These are phyloP conservation scores for Macropis europaea DNA, from an alignment of 2,888 invertebrate species.

Conservation along the genomic window DNA sequence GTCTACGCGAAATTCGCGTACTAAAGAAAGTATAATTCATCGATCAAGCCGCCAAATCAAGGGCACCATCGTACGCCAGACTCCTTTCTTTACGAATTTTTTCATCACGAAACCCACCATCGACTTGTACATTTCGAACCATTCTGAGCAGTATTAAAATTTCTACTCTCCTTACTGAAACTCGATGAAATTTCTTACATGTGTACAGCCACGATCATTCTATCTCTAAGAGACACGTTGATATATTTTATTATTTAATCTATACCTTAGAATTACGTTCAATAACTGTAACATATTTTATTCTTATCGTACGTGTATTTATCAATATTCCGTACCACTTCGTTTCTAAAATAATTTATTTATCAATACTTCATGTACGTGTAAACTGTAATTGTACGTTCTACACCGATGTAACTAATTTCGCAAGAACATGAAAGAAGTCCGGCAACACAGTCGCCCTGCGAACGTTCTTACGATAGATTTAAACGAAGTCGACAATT, in stretches of 20 bases:
- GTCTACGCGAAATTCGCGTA: slow-evolving; percentile 49
- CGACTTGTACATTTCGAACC: background rate
- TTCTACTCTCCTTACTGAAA: no score
- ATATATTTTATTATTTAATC: background rate
- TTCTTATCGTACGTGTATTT: background rate
- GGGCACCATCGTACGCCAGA: slow-evolving; percentile 18
- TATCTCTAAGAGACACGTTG: background rate
- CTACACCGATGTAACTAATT: background rate
- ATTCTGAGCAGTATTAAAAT: background rate
- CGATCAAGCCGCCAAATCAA: slow-evolving; percentile 40
- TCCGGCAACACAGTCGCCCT: slow-evolving; percentile 30
- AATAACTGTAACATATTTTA: background rate
- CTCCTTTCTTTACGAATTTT: slow-evolving; percentile 14
- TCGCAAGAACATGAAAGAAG: slow-evolving; percentile 10
- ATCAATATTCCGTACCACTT: background rate
- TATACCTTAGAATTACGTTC: background rate
- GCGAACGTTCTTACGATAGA: slow-evolving; percentile 28
- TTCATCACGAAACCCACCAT: background rate
- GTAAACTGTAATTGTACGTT: slow-evolving; percentile 2
- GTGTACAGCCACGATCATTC: background rate
- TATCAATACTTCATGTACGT: background rate
- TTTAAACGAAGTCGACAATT: slow-evolving; percentile 42
- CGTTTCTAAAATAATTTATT: background rate
- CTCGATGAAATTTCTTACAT: background rate
- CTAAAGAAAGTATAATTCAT: slow-evolving; percentile 64